phyloP scores from a whole-genome alignment of 2,113 vertebrate genomes.

The Thamnophis sirtalis region DNA sequence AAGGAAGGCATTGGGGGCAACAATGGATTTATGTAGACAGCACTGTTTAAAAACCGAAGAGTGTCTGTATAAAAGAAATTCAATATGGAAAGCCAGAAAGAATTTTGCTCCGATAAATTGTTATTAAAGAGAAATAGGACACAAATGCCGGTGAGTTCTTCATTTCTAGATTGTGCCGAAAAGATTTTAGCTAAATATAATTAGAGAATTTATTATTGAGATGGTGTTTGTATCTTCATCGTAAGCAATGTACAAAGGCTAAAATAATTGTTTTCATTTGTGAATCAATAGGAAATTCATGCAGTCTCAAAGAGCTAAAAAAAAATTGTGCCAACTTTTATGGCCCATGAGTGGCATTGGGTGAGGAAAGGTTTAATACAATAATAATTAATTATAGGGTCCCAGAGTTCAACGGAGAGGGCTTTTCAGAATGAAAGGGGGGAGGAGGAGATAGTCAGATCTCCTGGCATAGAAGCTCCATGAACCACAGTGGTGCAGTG shows the following conservation, averaged over 20 bases:
- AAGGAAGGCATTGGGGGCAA: neutral
- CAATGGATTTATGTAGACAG: neutral
- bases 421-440: neutral
- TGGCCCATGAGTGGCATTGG: neutral
- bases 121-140: neutral
- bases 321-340: neutral
- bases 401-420: neutral
- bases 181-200: neutral
- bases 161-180: neutral
- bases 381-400: neutral
- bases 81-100: neutral
- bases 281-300: neutral
- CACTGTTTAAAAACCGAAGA: neutral
- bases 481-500: too few relatives aligned
- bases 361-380: neutral
- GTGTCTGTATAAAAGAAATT: neutral
- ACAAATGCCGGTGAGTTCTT: neutral
- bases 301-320: neutral
- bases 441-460: neutral
- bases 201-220: neutral
- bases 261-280: neutral
- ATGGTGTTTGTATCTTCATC: neutral
- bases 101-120: neutral
- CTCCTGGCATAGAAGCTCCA: neutral
- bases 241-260: neutral